Conservation (phyloP, 2,113 vertebrate species). For the Noctilio leporinus region DNA sequence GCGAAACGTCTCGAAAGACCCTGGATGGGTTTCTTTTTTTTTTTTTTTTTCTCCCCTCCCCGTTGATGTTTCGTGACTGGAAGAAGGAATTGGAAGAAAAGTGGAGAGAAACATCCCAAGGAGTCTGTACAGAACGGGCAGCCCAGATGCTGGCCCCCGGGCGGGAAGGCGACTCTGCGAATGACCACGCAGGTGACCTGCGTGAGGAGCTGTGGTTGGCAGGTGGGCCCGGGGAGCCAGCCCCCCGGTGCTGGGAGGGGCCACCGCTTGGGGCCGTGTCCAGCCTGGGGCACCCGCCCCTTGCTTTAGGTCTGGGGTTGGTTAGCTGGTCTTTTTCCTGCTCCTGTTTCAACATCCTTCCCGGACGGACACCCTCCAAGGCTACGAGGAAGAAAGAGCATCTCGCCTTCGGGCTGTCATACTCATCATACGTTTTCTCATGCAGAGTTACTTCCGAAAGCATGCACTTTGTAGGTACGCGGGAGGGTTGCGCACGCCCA, state of each 20-base stretch:
- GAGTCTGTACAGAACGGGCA: neutral
- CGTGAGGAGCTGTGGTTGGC: too few relatives aligned
- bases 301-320: rapidly evolving
- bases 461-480: neutral
- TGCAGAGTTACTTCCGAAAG: neutral
- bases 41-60: too few relatives aligned
- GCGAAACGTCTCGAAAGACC: slow-evolving; percentile 4
- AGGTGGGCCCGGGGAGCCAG: too few relatives aligned
- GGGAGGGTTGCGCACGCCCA: neutral
- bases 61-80: neutral
- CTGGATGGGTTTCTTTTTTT: neutral
- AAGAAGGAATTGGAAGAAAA: neutral
- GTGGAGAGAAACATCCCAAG: neutral
- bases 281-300: neutral
- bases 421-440: neutral
- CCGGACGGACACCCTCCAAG: too few relatives aligned
- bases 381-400: neutral
- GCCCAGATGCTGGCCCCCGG: rapidly evolving
- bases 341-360: neutral
- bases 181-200: too few relatives aligned
- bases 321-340: neutral
- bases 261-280: rapidly evolving
- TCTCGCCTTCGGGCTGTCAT: neutral
- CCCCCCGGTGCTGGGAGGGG: too few relatives aligned
- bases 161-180: neutral